These are phyloP conservation scores for Pteruthius melanotis DNA, from an alignment of 2,113 vertebrate species.

Conservation along the genomic window DNA sequence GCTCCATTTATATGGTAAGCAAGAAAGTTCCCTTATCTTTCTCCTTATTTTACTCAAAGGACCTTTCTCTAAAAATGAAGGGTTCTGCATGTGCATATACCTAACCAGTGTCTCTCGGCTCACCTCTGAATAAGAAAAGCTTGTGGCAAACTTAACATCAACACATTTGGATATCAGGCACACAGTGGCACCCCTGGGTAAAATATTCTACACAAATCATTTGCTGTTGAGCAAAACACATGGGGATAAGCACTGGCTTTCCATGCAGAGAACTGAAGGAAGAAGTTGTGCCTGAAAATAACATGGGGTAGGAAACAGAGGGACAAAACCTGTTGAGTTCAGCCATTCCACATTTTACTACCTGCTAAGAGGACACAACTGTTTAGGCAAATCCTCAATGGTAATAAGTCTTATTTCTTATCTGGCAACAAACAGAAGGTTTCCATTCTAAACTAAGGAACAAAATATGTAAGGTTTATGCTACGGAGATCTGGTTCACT, in stretches of 20 bases:
- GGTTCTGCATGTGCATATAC: not conserved
- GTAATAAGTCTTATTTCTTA: not conserved
- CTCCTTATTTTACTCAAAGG: not conserved
- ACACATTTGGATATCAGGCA: not conserved
- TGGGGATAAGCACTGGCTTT: not conserved
- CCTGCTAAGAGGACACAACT: not conserved
- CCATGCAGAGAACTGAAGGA: not conserved
- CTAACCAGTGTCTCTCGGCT: not conserved
- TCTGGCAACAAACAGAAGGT: not conserved
- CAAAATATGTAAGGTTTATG: fast-evolving
- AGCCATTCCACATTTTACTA: not conserved
- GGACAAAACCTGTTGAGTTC: not conserved
- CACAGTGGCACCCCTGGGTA: fast-evolving
- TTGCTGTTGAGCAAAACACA: not conserved
- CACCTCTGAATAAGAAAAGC: not conserved
- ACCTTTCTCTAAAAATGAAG: not conserved
- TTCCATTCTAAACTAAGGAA: not conserved
- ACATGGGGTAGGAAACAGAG: fast-evolving
- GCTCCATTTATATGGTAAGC: not conserved
- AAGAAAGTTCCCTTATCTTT: not conserved
- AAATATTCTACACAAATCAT: not conserved
- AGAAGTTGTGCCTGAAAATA: not conserved
- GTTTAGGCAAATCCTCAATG: not conserved
- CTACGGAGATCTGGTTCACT: not conserved
- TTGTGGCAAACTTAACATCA: not conserved